Evolutionary conservation across 2,113 vertebrate species (phyloP), one percentile per base, ranked within the genome.

Genomic region (Accipiter virgatus): DNA sequence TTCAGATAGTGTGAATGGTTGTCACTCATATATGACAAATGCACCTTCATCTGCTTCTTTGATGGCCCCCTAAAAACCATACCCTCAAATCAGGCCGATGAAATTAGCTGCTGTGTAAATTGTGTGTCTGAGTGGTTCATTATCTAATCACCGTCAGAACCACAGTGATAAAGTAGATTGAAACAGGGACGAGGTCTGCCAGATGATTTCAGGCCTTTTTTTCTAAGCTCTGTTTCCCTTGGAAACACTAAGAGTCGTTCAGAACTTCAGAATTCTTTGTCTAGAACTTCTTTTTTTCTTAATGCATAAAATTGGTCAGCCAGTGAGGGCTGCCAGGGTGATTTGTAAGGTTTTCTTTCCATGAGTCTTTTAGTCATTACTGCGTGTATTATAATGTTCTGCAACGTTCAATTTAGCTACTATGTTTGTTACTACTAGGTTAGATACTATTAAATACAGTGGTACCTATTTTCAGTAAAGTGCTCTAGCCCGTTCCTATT

Each of bases 121-220:
- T 98, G 98, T 98, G 99, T 98, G 98, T 98, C 98, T 99, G 98
- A 99, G 98, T 99, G 98, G 98, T 99, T 99, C 99, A 99, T 99
- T 99, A 99, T 99, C 98, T 99, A 99, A 99, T 99, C 99, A 99
- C 98, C 98, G 98, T 98, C 98, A 98, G 98, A 98, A 98, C 98
- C 98, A 98, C 97, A 96, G 98, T 98, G 98, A 98, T 99, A 98
- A 99, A 98, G 98, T 98, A 98, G 98, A 98, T 98, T 99, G 98
- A 99, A 99, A 98, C 98, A 97, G 97, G 98, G 97, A 99, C 95
- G 97, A 98, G 98, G 98, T 98, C 98, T 98, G 98, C 98, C 98
- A 98, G 98, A 97, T 98, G 98, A 98, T 98, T 98, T 98, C 97
- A 98, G 95, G 88, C 90, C 96, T 97, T 96, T 96, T 95, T 88